Evolutionary conservation across 2,113 vertebrate species (phyloP).

Genomic region (Podiceps cristatus): DNA sequence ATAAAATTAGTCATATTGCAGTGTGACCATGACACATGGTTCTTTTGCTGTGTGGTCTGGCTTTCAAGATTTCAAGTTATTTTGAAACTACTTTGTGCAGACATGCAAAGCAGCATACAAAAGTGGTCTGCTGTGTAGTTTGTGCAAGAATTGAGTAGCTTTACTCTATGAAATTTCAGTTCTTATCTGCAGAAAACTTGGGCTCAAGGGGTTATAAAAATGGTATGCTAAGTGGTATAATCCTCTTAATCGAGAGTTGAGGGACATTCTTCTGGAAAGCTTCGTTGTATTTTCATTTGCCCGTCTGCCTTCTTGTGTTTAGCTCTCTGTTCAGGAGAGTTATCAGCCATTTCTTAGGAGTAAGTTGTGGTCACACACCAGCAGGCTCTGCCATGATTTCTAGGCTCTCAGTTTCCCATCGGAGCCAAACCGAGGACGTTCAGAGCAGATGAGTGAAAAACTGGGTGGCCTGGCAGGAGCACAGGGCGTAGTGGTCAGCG

Average conservation of each 20-base stretch:
- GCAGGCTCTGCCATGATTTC: neutral
- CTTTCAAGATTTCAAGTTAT: neutral
- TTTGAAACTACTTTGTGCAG: neutral
- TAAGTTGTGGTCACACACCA: neutral
- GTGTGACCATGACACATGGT: neutral
- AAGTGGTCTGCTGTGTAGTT: neutral
- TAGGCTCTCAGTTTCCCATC: neutral
- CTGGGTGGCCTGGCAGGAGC: neutral
- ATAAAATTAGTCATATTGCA: neutral
- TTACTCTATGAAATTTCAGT: constrained; percentile 14
- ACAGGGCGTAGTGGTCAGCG: accelerated
- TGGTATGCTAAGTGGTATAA: constrained; percentile 16
- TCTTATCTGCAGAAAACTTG: constrained; percentile 38
- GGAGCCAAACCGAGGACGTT: neutral
- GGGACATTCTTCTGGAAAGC: constrained; percentile 19
- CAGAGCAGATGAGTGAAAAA: neutral
- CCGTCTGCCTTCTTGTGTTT: neutral
- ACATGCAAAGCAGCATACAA: neutral
- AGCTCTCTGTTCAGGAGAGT: neutral
- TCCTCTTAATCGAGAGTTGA: constrained; percentile 37
- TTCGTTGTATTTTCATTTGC: constrained; percentile 22
- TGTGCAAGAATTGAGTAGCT: neutral
- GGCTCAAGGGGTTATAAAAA: constrained; percentile 5
- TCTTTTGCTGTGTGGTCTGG: neutral
- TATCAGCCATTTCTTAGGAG: neutral